These are phyloP conservation scores for Zoanthus sansibaricus DNA, from an alignment of 92 coral and sea anemone species.

Conservation along the genomic window DNA sequence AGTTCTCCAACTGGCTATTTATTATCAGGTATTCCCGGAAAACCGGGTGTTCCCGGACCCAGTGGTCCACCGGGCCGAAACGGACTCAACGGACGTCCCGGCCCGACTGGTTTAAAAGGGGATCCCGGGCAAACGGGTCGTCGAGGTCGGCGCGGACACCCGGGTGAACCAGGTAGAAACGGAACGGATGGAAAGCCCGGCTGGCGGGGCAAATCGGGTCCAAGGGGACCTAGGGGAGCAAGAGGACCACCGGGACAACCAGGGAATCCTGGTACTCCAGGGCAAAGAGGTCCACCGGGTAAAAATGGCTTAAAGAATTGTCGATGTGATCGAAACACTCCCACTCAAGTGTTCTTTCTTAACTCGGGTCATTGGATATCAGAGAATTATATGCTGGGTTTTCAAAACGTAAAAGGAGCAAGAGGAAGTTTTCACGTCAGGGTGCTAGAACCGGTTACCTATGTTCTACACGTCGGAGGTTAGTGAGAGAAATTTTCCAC, in stretches of 20 bases:
- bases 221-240: constrained; percentile 82
- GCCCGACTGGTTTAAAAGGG: constrained; percentile 73
- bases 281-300: constrained; percentile 82
- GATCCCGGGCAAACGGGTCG: constrained; percentile 72
- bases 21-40: constrained; percentile 78
- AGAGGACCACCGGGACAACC: constrained; percentile 71
- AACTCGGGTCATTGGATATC: constrained; percentile 83
- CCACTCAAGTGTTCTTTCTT: constrained; percentile 80
- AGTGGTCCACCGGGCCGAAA: constrained; percentile 91
- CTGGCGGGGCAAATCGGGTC: constrained; percentile 87
- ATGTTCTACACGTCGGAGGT: constrained; percentile 89
- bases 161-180: constrained; percentile 75
- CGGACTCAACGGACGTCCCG: constrained; percentile 85
- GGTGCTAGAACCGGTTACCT: constrained; percentile 75
- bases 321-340: constrained; percentile 72
- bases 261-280: constrained; percentile 75
- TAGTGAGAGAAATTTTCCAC: too few species aligned
- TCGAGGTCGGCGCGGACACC: constrained; percentile 74
- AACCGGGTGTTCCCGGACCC: constrained; percentile 79
- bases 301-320: constrained; percentile 66
- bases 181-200: constrained; percentile 90
- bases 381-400: constrained; percentile 82
- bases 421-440: constrained; percentile 76
- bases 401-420: constrained; percentile 76
- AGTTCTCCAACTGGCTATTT: background rate